These are phyloP conservation scores for Porites cylindrica DNA, from an alignment of 92 coral and sea anemone genomes.

Conservation along the genomic window DNA sequence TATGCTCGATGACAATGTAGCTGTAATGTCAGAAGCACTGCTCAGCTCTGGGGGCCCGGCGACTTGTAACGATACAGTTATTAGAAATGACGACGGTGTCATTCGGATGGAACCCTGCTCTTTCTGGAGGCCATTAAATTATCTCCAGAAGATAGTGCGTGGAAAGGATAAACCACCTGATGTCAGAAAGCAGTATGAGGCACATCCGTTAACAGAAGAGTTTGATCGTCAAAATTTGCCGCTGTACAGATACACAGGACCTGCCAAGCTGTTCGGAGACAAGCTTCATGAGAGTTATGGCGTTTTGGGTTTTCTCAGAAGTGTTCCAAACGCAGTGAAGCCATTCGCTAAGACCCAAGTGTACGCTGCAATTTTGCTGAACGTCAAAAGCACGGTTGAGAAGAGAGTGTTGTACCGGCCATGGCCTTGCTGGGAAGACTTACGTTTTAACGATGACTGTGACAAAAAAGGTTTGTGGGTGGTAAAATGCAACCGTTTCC, in stretches of 20 bases:
- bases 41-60: neutral
- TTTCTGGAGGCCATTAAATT: conserved; percentile 30
- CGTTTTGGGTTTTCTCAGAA: conserved; percentile 34
- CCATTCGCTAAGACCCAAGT: conserved; percentile 55
- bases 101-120: conserved; percentile 39
- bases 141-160: conserved; percentile 24
- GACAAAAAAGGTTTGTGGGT: conserved; percentile 69
- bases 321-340: conserved; percentile 30
- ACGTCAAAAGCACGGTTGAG: conserved; percentile 55
- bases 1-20: conserved; percentile 50
- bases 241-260: conserved; percentile 50
- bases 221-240: conserved; percentile 11
- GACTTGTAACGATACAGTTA: neutral
- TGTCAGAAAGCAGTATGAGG: neutral
- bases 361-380: conserved; percentile 50
- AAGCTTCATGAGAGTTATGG: conserved; percentile 39
- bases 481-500: conserved; percentile 59
- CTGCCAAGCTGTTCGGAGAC: conserved; percentile 32
- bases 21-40: conserved; percentile 48
- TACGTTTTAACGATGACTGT: conserved; percentile 69
- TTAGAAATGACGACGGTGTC: conserved; percentile 30
- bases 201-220: conserved; percentile 21
- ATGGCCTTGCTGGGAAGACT: conserved; percentile 74
- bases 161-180: conserved; percentile 9
- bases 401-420: conserved; percentile 56